Conservation (phyloP, 2,113 vertebrate genomes). For the Gavia stellata region DNA sequence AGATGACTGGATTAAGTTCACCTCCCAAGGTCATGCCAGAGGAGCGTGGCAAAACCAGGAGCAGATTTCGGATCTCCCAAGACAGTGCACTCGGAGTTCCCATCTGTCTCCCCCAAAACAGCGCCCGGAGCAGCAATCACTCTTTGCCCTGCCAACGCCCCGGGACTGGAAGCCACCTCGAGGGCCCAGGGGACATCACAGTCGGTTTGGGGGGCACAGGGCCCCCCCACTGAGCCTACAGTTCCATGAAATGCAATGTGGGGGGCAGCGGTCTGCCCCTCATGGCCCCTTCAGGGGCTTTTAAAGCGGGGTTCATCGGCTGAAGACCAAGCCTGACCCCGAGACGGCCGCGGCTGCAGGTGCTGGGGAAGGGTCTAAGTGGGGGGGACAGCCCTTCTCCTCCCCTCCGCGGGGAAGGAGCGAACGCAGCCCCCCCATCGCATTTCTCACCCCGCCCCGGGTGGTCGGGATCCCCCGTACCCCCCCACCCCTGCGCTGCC, state of each 20-base stretch:
- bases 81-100: not conserved
- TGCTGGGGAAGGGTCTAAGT: not conserved
- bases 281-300: not conserved
- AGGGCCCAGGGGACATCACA: not conserved
- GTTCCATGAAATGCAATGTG: not conserved
- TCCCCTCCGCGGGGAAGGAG: not conserved
- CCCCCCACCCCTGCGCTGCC: not conserved
- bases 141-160: not conserved
- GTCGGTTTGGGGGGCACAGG: accelerated
- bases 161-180: not conserved
- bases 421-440: not conserved
- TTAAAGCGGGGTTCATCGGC: not conserved
- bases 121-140: accelerated
- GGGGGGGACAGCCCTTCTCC: not conserved
- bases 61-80: not conserved
- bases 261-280: not conserved
- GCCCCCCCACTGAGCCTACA: not conserved
- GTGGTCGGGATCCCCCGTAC: no score
- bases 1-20: not conserved
- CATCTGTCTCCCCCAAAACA: not conserved
- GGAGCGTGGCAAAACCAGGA: not conserved
- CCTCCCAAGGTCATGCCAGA: not conserved
- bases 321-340: not conserved
- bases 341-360: not conserved
- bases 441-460: not conserved